Base-by-base conservation (phyloP, 1,140 invertebrate genomes). In the Protaetia brevitarsis region DNA sequence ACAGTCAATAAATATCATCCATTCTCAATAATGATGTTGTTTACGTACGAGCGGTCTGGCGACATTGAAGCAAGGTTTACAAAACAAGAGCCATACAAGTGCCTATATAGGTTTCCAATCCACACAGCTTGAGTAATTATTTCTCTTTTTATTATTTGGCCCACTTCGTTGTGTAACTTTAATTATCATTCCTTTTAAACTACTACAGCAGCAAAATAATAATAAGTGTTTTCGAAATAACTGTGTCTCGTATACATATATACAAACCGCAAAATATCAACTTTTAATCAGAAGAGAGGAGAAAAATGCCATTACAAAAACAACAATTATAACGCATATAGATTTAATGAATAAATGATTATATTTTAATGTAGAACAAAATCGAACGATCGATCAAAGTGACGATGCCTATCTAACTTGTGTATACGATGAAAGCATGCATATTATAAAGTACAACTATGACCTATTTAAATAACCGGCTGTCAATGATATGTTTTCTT, bases 1-100 rank as follows among this genome's bases (percentile, higher is more conserved):
- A 51, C 7, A 51, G 16, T n/a, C n/a, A 51, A 23, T 23, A 6
- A 37, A 37, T 37, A 37, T 51, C 41, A 51, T 51, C 41, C 41
- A 51, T 51, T 19, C 21, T 10, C 7, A 26, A 51, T 51, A 51
- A 51, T 3, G 26, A 51, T 51, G 41, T 23, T 51, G 41, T 51
- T 23, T 51, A 19, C 41, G 19, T 51, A 51, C 11, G n/a, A n/a
- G n/a, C 11, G 2, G 26, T 10, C 6, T 51, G 19, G 8, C 41
- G 41, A 19, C 31, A n/a, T 34, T 34, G 13, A 34, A 5, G 1
- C 41, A 51, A 19, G 41, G 21, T 51, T 51, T 23, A 51, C 41
- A 26, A 51, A 51, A 51, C 41, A 51, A 51, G 41, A 51, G 41
- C 41, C n/a, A n/a, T n/a, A n/a, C n/a, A n/a, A n/a, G n/a, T n/a